These are phyloP conservation scores for Caenorhabditis inopinata DNA, from an alignment of 1,140 invertebrate genomes.

Conservation along the genomic window DNA sequence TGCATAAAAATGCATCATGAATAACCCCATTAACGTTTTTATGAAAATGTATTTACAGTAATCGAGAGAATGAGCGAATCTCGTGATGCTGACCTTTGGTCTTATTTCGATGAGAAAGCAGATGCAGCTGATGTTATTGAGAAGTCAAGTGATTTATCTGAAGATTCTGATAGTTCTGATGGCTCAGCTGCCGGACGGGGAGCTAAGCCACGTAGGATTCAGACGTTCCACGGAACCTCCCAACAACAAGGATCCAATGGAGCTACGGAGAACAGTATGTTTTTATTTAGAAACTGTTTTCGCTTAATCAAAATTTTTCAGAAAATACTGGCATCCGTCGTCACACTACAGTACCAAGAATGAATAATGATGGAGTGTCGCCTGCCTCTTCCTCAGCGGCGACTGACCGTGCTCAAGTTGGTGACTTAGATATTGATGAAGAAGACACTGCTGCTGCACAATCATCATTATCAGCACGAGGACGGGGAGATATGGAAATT, in stretches of 20 bases:
- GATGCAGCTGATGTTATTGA: not conserved
- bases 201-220: constrained; percentile 11
- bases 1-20: too few species aligned
- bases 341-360: constrained; percentile 36
- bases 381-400: not conserved
- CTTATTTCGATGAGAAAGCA: constrained; percentile 23
- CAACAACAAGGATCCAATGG: constrained; percentile 7
- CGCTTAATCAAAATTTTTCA: too few species aligned
- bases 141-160: not conserved
- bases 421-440: constrained; percentile 1
- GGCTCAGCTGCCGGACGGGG: not conserved
- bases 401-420: not conserved
- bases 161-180: constrained; percentile 31
- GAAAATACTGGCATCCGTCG: constrained; percentile 15
- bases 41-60: too few species aligned
- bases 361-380: not conserved
- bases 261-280: not conserved
- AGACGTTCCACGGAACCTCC: constrained; percentile 37
- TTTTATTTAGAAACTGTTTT: not conserved
- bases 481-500: not conserved
- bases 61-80: constrained; percentile 20
- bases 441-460: not conserved
- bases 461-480: not conserved
- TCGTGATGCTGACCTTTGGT: constrained; percentile 22
- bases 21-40: too few species aligned